Evolutionary conservation across 2,888 invertebrate species (phyloP).

Genomic region (Phyllotreta cruciferae): DNA sequence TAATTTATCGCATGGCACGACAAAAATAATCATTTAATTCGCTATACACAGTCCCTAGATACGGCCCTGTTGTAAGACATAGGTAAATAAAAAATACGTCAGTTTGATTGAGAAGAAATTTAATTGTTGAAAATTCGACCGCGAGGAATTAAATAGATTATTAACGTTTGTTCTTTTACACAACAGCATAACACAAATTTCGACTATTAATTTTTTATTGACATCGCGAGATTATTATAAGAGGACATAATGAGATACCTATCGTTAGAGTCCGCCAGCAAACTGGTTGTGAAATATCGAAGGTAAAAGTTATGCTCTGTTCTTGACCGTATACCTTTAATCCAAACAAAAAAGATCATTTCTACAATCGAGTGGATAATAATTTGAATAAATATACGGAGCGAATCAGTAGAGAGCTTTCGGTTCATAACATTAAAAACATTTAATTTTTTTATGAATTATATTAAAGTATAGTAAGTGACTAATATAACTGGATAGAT

Average conservation of each 20-base stretch:
- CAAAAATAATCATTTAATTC: too few species aligned
- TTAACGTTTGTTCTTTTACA: slow-evolving; percentile 4
- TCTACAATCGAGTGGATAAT: slow-evolving; percentile 1
- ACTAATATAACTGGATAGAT: too few species aligned
- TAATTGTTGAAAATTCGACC: slow-evolving; percentile 7
- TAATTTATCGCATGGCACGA: too few species aligned
- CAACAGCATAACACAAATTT: slow-evolving; percentile 6
- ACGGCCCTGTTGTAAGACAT: neutral
- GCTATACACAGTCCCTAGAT: too few species aligned
- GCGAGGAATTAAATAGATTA: neutral
- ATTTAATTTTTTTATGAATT: neutral
- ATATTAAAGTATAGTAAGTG: too few species aligned
- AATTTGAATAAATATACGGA: slow-evolving; percentile 7
- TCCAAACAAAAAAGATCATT: slow-evolving; percentile 6
- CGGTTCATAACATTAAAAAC: neutral
- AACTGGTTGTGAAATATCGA: slow-evolving; percentile 9
- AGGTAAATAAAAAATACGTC: neutral
- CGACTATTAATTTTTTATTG: slow-evolving; percentile 37
- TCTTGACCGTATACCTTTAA: slow-evolving; percentile 9
- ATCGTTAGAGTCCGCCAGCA: slow-evolving; percentile 40
- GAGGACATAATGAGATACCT: slow-evolving; percentile 48
- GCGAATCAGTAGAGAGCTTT: neutral
- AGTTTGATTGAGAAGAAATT: slow-evolving; percentile 1
- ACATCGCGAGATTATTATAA: slow-evolving; percentile 46
- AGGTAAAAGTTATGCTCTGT: slow-evolving; percentile 9